A percentile compares a stretch with the other conserved stretches of the same genome.
Conservation (phyloP, 2,888 invertebrate species). For the Trissolcus brochymenae region DNA sequence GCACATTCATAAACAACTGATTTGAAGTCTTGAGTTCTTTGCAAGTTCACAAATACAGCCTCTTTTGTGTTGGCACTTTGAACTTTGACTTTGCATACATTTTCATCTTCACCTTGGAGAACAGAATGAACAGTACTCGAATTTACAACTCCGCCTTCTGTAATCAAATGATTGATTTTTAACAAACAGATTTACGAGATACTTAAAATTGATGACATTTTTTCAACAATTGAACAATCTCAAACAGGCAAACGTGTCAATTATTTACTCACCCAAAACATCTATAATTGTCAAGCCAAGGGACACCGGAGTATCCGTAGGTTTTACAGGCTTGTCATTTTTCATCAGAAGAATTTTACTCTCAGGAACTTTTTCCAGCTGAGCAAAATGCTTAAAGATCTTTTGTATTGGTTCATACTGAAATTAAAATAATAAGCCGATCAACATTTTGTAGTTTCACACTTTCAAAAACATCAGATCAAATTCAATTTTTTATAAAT, state of each 20-base stretch:
- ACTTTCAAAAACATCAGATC: neutral
- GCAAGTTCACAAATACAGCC: conserved; percentile 60
- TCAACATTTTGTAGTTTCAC: neutral
- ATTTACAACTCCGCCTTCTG: conserved; percentile 68
- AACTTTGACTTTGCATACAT: conserved; percentile 67
- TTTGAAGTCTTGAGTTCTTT: conserved; percentile 62
- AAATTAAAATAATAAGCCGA: conserved; percentile 48
- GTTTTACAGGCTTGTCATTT: conserved; percentile 62
- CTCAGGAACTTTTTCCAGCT: conserved; percentile 64
- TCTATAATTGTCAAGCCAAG: conserved; percentile 67
- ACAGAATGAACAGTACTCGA: conserved; percentile 14
- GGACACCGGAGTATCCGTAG: conserved; percentile 67
- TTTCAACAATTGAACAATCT: neutral
- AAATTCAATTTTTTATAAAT: neutral
- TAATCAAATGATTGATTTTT: too few species aligned
- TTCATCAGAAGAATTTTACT: conserved; percentile 66
- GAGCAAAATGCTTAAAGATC: conserved; percentile 67
- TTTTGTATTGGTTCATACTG: conserved; percentile 67
- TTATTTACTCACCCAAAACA: conserved; percentile 64
- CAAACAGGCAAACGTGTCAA: too few species aligned
- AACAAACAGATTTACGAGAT: too few species aligned
- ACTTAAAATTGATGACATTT: too few species aligned
- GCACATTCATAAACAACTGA: conserved; percentile 62
- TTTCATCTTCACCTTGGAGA: conserved; percentile 34
- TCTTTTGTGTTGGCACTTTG: conserved; percentile 65